These are phyloP conservation scores for Gymnorhina tibicen DNA, from an alignment of 2,113 vertebrate genomes.

Conservation along the genomic window DNA sequence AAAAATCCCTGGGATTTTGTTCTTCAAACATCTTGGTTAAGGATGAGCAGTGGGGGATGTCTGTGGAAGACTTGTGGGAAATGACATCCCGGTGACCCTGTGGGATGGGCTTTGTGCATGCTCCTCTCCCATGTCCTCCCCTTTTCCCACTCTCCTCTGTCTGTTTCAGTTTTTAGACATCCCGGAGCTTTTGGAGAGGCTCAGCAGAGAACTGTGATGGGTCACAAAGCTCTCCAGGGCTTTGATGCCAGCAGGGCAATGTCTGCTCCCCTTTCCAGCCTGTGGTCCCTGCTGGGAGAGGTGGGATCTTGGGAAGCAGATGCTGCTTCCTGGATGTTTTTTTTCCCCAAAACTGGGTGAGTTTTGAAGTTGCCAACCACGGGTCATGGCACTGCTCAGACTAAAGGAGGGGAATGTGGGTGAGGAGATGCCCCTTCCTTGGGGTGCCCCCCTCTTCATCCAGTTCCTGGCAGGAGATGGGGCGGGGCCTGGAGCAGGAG, in stretches of 20 bases:
- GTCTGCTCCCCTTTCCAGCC: not conserved
- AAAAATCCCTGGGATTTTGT: not conserved
- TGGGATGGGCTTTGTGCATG: not conserved
- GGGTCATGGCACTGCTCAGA: not conserved
- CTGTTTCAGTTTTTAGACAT: not conserved
- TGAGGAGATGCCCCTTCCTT: not conserved
- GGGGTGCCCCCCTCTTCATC: no score
- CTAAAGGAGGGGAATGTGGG: fast-evolving
- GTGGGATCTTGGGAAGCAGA: not conserved
- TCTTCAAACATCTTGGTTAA: not conserved
- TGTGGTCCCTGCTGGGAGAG: not conserved
- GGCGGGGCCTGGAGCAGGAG: not conserved
- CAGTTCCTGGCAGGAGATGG: not conserved
- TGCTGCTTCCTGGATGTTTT: not conserved
- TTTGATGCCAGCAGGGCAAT: not conserved
- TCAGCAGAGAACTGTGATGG: fast-evolving
- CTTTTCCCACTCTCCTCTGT: not conserved
- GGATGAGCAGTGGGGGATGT: not conserved
- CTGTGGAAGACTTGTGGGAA: not conserved
- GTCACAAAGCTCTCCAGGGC: not conserved
- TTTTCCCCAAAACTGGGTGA: not conserved
- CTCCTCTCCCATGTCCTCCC: not conserved
- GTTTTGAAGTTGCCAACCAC: not conserved
- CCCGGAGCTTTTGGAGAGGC: not conserved
- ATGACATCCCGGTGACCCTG: fast-evolving